These are phyloP conservation scores for Tetramorium simillimum DNA, from an alignment of 1,140 invertebrate genomes.

Conservation along the genomic window DNA sequence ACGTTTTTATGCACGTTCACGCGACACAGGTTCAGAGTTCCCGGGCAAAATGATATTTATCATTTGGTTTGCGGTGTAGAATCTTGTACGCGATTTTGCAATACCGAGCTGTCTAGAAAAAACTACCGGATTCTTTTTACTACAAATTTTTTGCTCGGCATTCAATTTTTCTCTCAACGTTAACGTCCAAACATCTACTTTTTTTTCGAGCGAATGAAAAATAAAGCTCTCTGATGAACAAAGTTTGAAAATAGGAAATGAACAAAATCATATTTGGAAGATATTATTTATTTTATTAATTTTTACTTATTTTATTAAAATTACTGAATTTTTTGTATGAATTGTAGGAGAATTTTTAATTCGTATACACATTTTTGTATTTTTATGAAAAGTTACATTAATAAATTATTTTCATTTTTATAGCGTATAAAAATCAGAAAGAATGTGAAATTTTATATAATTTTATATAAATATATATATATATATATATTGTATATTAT, in stretches of 20 bases:
- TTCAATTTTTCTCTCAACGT: not conserved
- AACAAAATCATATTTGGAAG: not conserved
- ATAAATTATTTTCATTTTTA: not conserved
- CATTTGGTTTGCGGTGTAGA: slow-evolving; percentile 11
- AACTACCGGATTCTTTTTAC: not conserved
- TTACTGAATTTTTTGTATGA: not conserved
- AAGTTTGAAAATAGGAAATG: not conserved
- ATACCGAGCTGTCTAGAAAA: not conserved
- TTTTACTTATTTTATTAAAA: not conserved
- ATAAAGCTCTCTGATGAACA: not conserved
- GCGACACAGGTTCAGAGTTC: slow-evolving; percentile 16
- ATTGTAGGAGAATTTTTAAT: not conserved
- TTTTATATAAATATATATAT: no score
- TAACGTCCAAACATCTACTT: not conserved
- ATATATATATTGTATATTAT: no score
- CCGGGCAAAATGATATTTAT: slow-evolving; percentile 13
- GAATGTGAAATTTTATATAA: not conserved
- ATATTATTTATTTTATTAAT: not conserved
- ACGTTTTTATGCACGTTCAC: slow-evolving; percentile 30
- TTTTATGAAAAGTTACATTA: not conserved
- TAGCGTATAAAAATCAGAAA: no score
- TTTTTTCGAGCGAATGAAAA: not conserved
- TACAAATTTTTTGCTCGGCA: not conserved
- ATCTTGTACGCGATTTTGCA: slow-evolving; percentile 15
- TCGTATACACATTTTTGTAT: not conserved